A percentile compares a stretch with the other conserved stretches of the same genome.
Conservation (phyloP, 2,888 invertebrate genomes). For the Drosophila austrosaltans region DNA sequence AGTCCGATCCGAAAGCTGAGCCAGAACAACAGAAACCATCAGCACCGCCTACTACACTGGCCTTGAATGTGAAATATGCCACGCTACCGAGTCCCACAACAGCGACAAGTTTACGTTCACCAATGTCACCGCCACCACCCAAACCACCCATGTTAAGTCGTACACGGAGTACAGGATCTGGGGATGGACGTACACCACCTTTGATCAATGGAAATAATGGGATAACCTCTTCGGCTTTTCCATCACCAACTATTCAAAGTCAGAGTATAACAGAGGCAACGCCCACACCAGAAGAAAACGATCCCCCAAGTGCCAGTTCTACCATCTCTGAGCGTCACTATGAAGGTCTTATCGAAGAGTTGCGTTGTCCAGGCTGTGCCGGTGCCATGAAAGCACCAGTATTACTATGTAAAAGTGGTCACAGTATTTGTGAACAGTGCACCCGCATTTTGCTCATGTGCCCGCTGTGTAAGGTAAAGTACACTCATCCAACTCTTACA, state of each 20-base stretch:
- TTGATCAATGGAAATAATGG: slow-evolving; percentile 44
- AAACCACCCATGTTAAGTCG: slow-evolving; percentile 81
- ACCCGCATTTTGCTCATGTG: slow-evolving; percentile 80
- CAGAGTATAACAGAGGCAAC: slow-evolving; percentile 44
- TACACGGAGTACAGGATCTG: slow-evolving; percentile 75
- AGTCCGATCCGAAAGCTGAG: not conserved
- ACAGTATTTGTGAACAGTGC: slow-evolving; percentile 82
- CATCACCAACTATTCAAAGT: slow-evolving; percentile 23
- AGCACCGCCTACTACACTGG: slow-evolving; percentile 48
- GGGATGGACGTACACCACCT: slow-evolving; percentile 56
- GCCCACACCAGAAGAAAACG: not conserved
- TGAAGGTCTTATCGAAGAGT: slow-evolving; percentile 81
- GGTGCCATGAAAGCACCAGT: slow-evolving; percentile 82
- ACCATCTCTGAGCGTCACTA: slow-evolving; percentile 71
- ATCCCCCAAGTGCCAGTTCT: not conserved
- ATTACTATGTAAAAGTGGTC: slow-evolving; percentile 81
- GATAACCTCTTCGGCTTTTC: not conserved
- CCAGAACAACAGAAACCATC: slow-evolving; percentile 1
- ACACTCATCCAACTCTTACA: not conserved
- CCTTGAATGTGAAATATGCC: slow-evolving; percentile 65
- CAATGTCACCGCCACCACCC: slow-evolving; percentile 78
- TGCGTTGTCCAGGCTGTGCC: slow-evolving; percentile 83
- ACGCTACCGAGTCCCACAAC: slow-evolving; percentile 59
- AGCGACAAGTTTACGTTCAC: slow-evolving; percentile 56
- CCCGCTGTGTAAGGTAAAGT: slow-evolving; percentile 81